Base-by-base conservation (phyloP, 2,113 vertebrate genomes). In the Callopanchax toddi region DNA sequence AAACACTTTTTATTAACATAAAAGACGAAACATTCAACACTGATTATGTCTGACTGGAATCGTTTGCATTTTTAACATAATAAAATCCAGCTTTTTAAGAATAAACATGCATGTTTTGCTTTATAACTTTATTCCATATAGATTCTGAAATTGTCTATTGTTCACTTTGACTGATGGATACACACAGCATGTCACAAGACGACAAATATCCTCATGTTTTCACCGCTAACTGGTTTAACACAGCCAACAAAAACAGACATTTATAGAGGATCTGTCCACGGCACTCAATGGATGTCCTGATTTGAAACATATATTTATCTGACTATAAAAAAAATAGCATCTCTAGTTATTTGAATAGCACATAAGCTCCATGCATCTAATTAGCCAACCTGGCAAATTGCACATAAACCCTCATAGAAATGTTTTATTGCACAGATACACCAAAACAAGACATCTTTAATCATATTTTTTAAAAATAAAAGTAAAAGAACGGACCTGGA, bases 321-420 rank as follows among this genome's bases (percentile, higher is more conserved):
- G 32, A 49, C 42, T 77, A 74, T 70, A 84, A 86, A 86, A 84
- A 86, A 86, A 81, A 84, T 76, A 74, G 20, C 22, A 25, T 23
- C 43, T 23, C 18, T 43, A 60, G 11, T 45, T 69, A 1, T 55
- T 52, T 25, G 60, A 7, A 12, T 49, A 25, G 20, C 16, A 77
- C 12, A 58, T 29, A 18, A 37, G 21, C 26, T 60, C 34, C 67
- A 81, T 76, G 68, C 71, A 59, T 72, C 40, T 66, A 57, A 55
- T 45, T 2, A 69, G 18, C 21, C 42, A 4, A 62, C 60, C 40
- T 57, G 9, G 6, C 36, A 58, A 48, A 83, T 74, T 86, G 82
- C 80, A 84, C 71, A 49, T 65, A 29, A 60, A 78, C 53, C 78
- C 51, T 76, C 42, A 67, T 59, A 60, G 56, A 32, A 70, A 9